phyloP scores from a whole-genome alignment of 2,888 invertebrate genomes.

The Cryptocheilus praepositus region DNA sequence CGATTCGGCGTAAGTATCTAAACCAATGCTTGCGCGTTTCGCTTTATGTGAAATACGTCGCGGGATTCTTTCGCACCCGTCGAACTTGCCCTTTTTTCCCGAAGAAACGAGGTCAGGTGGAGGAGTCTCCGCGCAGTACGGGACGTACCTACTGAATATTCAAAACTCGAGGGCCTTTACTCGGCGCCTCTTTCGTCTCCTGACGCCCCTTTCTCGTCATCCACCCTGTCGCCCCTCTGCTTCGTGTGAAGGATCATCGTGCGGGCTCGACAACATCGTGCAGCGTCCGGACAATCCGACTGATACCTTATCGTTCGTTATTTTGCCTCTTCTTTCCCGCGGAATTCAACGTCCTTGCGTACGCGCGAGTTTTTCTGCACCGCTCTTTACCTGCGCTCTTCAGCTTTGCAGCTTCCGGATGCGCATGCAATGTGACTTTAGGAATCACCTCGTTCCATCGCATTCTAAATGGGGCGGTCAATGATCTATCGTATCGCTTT shows the following conservation, averaged over 20 bases:
- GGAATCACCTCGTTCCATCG: no score
- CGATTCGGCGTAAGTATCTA: no score
- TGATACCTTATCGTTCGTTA: conserved; percentile 15
- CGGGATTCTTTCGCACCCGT: no score
- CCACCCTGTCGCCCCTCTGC: conserved; percentile 13
- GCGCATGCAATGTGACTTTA: no score
- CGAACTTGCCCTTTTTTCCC: conserved; percentile 35
- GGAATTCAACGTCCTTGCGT: no score
- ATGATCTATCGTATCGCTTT: no score
- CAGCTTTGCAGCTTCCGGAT: no score
- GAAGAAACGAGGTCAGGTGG: conserved; percentile 59
- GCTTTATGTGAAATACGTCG: no score
- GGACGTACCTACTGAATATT: conserved; percentile 68
- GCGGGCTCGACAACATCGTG: conserved; percentile 45
- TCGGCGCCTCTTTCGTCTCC: conserved; percentile 38
- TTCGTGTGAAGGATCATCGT: conserved; percentile 49
- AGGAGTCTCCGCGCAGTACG: conserved; percentile 48
- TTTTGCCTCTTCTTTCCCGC: no score
- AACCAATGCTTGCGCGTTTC: no score
- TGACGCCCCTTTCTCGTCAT: conserved; percentile 26
- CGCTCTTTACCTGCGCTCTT: no score
- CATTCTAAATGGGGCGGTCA: no score
- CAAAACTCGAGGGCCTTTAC: conserved; percentile 65
- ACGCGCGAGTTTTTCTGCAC: conserved; percentile 32
- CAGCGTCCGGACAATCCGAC: conserved; percentile 12